These are phyloP conservation scores for Leptinotarsa tumamoca DNA, from an alignment of 2,888 invertebrate species.

Conservation along the genomic window DNA sequence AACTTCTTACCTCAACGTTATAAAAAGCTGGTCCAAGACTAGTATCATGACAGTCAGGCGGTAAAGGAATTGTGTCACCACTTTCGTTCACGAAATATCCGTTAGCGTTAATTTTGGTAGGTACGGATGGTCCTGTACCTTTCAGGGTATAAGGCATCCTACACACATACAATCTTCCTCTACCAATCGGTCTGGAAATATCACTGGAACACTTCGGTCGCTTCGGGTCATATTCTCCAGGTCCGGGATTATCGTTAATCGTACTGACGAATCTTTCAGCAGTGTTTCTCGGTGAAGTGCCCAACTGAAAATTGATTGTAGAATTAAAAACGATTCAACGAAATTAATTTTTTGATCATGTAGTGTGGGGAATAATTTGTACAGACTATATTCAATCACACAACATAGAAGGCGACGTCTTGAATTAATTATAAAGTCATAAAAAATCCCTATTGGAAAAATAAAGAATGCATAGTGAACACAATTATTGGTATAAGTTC, in stretches of 20 bases:
- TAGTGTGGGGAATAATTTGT: no score
- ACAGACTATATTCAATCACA: no score
- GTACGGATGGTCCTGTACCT: constrained; percentile 58
- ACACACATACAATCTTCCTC: constrained; percentile 58
- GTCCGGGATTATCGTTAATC: constrained; percentile 17
- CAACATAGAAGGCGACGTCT: no score
- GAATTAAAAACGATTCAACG: not conserved
- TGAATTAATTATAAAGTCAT: no score
- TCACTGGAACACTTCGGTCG: constrained; percentile 17
- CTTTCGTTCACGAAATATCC: constrained; percentile 58
- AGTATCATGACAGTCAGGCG: constrained; percentile 51
- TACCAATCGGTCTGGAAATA: constrained; percentile 35
- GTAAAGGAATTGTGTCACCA: constrained; percentile 54
- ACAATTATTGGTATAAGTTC: no score
- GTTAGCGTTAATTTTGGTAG: constrained; percentile 58
- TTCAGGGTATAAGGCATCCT: constrained; percentile 52
- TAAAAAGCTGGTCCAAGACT: constrained; percentile 59
- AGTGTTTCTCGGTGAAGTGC: constrained; percentile 29
- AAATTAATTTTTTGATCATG: not conserved
- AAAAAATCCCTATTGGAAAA: no score
- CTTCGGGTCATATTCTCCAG: constrained; percentile 29
- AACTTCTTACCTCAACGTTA: not conserved
- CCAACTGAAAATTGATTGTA: constrained; percentile 22
- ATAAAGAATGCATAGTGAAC: no score
- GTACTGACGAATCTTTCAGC: constrained; percentile 16